Conservation (phyloP, 2,888 invertebrate genomes). For the Eupithecia exiguata region DNA sequence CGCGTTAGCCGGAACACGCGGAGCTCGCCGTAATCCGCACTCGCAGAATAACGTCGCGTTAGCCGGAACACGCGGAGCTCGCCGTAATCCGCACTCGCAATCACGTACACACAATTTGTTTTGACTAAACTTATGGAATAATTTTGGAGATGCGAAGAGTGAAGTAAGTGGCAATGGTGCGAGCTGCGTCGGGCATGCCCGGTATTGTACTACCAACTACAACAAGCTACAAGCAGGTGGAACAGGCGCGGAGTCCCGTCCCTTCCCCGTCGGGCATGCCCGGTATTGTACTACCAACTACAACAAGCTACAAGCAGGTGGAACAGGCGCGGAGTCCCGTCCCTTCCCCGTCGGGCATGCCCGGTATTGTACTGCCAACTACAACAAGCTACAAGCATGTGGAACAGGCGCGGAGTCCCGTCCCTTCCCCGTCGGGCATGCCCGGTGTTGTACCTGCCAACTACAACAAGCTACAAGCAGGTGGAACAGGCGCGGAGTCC, state of each 20-base stretch:
- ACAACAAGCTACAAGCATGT: too few relatives aligned
- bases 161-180: not conserved
- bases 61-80: slow-evolving; percentile 20
- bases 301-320: too few relatives aligned
- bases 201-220: not conserved
- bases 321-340: too few relatives aligned
- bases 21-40: too few relatives aligned
- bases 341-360: not conserved
- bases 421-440: not conserved
- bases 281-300: not conserved
- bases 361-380: not conserved
- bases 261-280: not conserved
- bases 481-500: too few relatives aligned
- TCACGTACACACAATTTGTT: slow-evolving; percentile 32
- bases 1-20: too few relatives aligned
- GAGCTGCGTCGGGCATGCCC: not conserved
- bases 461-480: too few relatives aligned
- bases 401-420: too few relatives aligned
- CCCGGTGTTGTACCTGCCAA: not conserved
- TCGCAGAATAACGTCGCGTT: slow-evolving; percentile 9
- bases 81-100: slow-evolving; percentile 14
- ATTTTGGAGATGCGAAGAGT: slow-evolving; percentile 1
- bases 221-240: too few relatives aligned
- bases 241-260: too few relatives aligned
- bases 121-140: slow-evolving; percentile 9